Percentiles rank a stretch among this genome's conserved stretches.
These are phyloP conservation scores for Elanoides forficatus DNA, from an alignment of 2,113 vertebrate species.

Conservation along the genomic window DNA sequence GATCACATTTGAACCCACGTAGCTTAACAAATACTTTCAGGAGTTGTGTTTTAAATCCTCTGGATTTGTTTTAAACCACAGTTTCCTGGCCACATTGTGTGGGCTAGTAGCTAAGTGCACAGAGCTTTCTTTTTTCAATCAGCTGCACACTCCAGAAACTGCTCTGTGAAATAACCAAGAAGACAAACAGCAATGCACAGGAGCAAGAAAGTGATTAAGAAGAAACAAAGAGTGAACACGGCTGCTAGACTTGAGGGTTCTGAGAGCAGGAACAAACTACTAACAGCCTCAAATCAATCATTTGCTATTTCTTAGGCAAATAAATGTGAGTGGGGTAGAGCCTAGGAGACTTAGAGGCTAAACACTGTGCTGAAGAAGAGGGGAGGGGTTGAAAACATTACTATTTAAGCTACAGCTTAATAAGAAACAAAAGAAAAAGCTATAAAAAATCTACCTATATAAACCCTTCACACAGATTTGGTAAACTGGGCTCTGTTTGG, in stretches of 20 bases:
- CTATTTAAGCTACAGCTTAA: background rate
- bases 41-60: background rate
- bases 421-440: background rate
- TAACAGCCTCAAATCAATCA: background rate
- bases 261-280: background rate
- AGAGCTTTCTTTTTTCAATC: background rate
- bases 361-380: background rate
- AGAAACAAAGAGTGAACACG: background rate
- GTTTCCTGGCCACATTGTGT: conserved; percentile 27
- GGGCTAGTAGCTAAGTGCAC: background rate
- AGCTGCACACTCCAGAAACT: background rate
- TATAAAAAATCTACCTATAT: background rate
- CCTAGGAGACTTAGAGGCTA: background rate
- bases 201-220: background rate
- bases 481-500: background rate
- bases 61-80: conserved; percentile 11
- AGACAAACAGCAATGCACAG: background rate
- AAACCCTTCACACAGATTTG: background rate
- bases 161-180: background rate
- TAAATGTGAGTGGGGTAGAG: background rate
- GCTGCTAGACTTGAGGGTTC: background rate
- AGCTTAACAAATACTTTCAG: background rate
- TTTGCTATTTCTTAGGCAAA: background rate
- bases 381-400: background rate
- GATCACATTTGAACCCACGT: background rate